Percentiles rank a stretch among this genome's conserved stretches.
Evolutionary conservation across 2,113 vertebrate species (phyloP).

Genomic region (Notiomystis cincta): DNA sequence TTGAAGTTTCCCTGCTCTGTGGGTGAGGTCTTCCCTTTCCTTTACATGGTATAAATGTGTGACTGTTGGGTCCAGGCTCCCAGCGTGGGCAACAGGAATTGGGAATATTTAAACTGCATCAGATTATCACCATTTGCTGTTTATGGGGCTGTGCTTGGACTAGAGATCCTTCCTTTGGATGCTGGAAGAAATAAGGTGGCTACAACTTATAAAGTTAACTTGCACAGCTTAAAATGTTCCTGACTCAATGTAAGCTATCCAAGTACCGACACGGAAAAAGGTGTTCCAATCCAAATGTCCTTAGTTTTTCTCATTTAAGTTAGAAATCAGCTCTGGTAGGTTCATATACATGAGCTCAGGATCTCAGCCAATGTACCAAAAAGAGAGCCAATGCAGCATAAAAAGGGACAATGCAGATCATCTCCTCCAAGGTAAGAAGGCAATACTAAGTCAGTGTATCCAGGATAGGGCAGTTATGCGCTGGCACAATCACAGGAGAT

Average conservation of each 20-base stretch:
- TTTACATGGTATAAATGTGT: not conserved
- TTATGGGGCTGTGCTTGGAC: not conserved
- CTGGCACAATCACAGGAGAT: not conserved
- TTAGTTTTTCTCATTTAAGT: not conserved
- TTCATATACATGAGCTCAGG: not conserved
- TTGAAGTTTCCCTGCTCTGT: accelerated
- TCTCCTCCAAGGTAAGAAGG: not conserved
- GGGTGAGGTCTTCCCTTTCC: not conserved
- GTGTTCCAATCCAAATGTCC: not conserved
- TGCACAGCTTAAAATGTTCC: not conserved
- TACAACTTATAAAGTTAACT: not conserved
- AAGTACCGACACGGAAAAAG: not conserved
- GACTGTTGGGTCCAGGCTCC: not conserved
- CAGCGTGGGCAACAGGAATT: not conserved
- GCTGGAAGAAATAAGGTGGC: not conserved
- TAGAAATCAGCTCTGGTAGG: not conserved
- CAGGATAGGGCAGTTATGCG: not conserved
- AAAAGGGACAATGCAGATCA: not conserved
- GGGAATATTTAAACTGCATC: not conserved
- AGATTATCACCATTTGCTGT: not conserved
- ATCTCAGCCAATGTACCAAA: not conserved
- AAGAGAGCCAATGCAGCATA: not conserved
- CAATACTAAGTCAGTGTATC: not conserved
- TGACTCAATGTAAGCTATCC: not conserved
- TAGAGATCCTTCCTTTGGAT: not conserved